Evolutionary conservation across 2,113 vertebrate species (phyloP).

Genomic region (Sander lucioperca): DNA sequence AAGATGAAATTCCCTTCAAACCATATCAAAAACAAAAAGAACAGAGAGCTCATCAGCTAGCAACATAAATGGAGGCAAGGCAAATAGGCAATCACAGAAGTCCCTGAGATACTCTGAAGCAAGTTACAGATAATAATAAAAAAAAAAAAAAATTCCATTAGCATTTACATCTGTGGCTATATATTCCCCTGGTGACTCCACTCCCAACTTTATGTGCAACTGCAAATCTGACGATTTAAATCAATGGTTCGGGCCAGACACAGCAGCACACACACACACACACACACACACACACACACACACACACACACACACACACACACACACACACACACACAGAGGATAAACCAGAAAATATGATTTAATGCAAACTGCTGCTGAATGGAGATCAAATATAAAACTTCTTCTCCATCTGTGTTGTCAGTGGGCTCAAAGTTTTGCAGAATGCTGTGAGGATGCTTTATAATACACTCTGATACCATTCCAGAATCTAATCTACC

Average conservation of each 20-base stretch:
- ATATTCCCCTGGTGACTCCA: conserved; percentile 11
- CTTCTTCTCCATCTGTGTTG: conserved; percentile 29
- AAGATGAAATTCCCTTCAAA: conserved; percentile 54
- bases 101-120: conserved; percentile 17
- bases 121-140: conserved; percentile 26
- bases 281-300: conserved; percentile 2
- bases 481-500: conserved; percentile 43
- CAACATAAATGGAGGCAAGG: conserved; percentile 18
- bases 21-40: conserved; percentile 44
- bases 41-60: conserved; percentile 24
- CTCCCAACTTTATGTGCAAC: conserved; percentile 38
- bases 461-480: not conserved
- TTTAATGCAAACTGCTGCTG: conserved; percentile 52
- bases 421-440: conserved; percentile 38
- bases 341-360: conserved; percentile 37
- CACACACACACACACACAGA: not conserved
- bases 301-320: not conserved
- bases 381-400: conserved; percentile 52
- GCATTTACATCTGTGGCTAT: conserved; percentile 22
- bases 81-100: conserved; percentile 24
- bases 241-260: not conserved
- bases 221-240: conserved; percentile 30
- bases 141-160: conserved; percentile 28
- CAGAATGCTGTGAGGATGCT: conserved; percentile 25
- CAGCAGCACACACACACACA: conserved; percentile 6